Base-by-base conservation (phyloP, 2,113 vertebrate species). In the Aptenodytes forsteri region DNA sequence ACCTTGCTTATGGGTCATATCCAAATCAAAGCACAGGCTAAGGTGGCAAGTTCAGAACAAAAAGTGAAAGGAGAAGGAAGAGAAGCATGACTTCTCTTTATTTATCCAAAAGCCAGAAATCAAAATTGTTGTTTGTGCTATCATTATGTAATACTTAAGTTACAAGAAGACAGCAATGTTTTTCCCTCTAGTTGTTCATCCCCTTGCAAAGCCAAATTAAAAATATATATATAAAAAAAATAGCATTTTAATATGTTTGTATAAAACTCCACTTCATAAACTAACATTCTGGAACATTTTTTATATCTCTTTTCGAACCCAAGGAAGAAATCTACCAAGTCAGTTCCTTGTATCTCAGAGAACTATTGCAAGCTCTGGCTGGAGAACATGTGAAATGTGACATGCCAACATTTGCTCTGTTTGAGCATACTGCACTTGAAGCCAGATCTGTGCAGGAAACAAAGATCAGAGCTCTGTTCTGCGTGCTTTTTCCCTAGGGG, bases 391-490 rank as follows among this genome's bases (percentile, higher is more conserved):
- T 86, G 72, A 95, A 89, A 93, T 86, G 36, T 54, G 71, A 29
- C 67, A 67, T 40, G 54, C 27, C 75, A 96, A 42, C n/a, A 69
- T 78, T 87, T 82, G 32, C 50, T 93, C 82, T 93, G 36, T 70
- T 93, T 90, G n/a, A 93, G 70, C 26, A 55, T 46, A 38, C 19
- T 54, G 32, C 54, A 42, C 59, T 56, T 78, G 70, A 85, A 93
- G 66, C 52, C 86, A 91, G 72, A 90, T 47, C 36, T 85, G 23
- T 47, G 40, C 62, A 94, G 61, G 61, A 90, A 91, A 75, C 11
- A 72, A 92, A 91, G 73, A 88, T 72, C 47, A 89, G 83, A 97
- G 67, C 73, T 83, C 64, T 76, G 20, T 84, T 97, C 50, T 85
- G 34, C 21, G 2, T 88, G 38, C 18, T 61, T 93, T 67, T 76